Conservation (phyloP, 2,888 invertebrate genomes). For the Kuschelorhynchus macadamiae region DNA sequence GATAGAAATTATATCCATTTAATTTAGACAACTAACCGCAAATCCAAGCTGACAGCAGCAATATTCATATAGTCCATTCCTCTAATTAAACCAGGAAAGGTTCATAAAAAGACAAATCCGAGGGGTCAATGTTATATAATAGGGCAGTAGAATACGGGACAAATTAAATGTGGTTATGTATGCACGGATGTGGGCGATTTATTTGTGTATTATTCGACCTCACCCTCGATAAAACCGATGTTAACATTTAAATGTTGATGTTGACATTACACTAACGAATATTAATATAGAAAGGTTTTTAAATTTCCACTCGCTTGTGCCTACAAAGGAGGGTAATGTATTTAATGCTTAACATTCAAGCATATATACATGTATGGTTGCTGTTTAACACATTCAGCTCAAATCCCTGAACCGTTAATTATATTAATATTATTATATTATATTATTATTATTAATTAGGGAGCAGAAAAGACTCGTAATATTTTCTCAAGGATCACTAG, state of each 20-base stretch:
- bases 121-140: constrained; percentile 44
- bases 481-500: too few species aligned
- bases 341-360: too few species aligned
- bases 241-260: neutral
- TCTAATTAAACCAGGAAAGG: constrained; percentile 46
- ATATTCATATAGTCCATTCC: constrained; percentile 45
- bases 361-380: too few species aligned
- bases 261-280: too few species aligned
- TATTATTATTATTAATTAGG: too few species aligned
- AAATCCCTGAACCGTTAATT: too few species aligned
- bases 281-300: too few species aligned
- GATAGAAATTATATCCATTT: constrained; percentile 35
- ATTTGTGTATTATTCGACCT: constrained; percentile 30
- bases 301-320: too few species aligned
- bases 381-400: too few species aligned
- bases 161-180: constrained; percentile 47
- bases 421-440: too few species aligned
- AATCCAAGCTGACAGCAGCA: constrained; percentile 43
- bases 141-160: constrained; percentile 41
- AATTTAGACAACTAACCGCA: constrained; percentile 36
- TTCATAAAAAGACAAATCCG: constrained; percentile 48
- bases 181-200: constrained; percentile 44
- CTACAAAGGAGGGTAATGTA: too few species aligned
- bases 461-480: too few species aligned
- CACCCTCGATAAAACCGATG: neutral